phyloP scores from a whole-genome alignment of 2,113 vertebrate genomes.

The Eudyptes chrysolophus region DNA sequence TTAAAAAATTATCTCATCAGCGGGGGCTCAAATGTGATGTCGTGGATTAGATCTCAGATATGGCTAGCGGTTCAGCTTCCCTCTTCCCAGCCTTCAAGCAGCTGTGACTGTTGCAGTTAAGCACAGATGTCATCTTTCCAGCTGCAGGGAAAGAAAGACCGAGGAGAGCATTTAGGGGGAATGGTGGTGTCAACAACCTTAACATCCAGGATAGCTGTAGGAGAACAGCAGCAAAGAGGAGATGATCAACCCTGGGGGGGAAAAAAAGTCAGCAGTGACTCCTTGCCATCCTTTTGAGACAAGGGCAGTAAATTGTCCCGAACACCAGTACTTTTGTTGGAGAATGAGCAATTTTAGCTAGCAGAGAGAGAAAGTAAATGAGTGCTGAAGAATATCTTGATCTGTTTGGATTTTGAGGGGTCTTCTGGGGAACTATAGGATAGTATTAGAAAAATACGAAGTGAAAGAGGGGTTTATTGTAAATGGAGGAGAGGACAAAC shows the following conservation, averaged over 20 bases:
- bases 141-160: neutral
- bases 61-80: neutral
- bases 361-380: neutral
- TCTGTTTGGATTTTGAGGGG: neutral
- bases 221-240: neutral
- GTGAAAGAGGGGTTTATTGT: neutral
- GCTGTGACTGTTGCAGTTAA: neutral
- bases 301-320: neutral
- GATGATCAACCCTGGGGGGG: neutral
- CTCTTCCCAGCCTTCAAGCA: neutral
- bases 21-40: neutral
- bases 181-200: neutral
- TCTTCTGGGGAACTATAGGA: neutral
- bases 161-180: neutral
- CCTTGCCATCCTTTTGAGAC: neutral
- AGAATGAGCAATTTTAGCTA: neutral
- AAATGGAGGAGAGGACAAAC: neutral
- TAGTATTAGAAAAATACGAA: neutral
- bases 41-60: neutral
- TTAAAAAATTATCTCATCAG: neutral
- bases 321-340: neutral
- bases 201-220: neutral
- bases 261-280: neutral
- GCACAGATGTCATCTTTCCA: neutral
- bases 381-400: neutral